Base-by-base conservation (phyloP, 2,888 invertebrate genomes). In the Coenonympha arcania region DNA sequence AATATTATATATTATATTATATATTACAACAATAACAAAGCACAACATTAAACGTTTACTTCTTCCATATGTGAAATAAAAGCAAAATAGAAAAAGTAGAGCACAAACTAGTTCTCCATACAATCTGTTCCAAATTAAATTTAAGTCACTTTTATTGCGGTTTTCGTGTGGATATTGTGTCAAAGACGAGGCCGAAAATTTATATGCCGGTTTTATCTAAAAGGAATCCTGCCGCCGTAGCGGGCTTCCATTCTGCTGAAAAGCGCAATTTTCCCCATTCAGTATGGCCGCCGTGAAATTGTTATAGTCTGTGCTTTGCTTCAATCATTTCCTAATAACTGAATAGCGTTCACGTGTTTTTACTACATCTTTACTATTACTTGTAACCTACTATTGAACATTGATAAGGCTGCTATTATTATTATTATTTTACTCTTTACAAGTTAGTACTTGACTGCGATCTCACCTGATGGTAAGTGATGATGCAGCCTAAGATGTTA, bases 261-360 rank as follows among this genome's bases (percentile, higher is more conserved):
- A 83, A 84, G 82, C 77, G 76, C 80, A 83, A 80, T 84, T 83
- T 81, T 83, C 79, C 70, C 76, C 72, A 77, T 82, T 82, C 77
- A 76, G 66, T 76, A 75, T 73, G 70, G 72, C 73, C 71, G 76
- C 73, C 76, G 79, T 76, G 76, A 71, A 84, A 81, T 80, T 78
- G 82, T 80, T 83, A 82, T 81, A 76, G 76, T 76, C 72, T 72
- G 71, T 70, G 68, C 67, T 69, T 65, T 73, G 73, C 71, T 65
- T 76, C 74, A 71, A 78, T 82, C 79, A 79, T 82, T 81, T 76
- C 75, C 79, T 85, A 84, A 85, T 85, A 78, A 80, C 73, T 67
- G 71, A 67, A 74, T 85, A 73, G 84, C 84, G 83, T 85, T 83
- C 76, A 76, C 76, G 76, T 74, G 66, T 68, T 76, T 77, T 73